These are phyloP conservation scores for Tangara arthus DNA, from an alignment of 2,797 vertebrate species.

Conservation along the genomic window DNA sequence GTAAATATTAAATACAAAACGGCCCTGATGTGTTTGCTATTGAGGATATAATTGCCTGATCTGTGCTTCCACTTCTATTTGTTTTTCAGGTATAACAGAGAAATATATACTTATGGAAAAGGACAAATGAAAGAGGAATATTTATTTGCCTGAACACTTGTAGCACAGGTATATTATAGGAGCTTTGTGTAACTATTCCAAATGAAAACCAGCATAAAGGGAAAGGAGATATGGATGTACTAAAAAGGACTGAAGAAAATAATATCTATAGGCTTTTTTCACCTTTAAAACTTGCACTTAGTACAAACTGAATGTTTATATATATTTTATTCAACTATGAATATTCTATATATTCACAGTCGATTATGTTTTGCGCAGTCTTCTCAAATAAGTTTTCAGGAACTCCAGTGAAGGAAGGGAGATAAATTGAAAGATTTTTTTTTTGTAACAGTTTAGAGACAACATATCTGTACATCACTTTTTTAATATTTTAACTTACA, in stretches of 20 bases:
- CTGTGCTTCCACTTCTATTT: neutral
- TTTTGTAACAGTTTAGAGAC: neutral
- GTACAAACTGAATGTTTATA: neutral
- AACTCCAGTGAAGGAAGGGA: neutral
- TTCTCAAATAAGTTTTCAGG: neutral
- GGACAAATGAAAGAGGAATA: neutral
- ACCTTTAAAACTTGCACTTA: neutral
- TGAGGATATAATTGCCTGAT: neutral
- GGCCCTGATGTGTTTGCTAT: neutral
- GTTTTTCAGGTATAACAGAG: neutral
- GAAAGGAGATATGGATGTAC: neutral
- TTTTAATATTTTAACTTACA: neutral
- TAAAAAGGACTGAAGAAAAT: neutral
- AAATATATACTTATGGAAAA: neutral
- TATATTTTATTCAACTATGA: neutral
- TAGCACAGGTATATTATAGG: neutral
- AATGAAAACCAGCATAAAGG: neutral
- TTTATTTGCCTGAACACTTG: neutral
- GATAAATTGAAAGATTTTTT: neutral
- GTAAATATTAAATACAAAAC: neutral
- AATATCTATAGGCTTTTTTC: neutral
- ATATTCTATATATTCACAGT: neutral
- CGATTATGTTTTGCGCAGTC: neutral
- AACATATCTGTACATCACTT: neutral
- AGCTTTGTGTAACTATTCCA: neutral